Percentiles rank a stretch among this genome's conserved stretches.
Evolutionary conservation across 2,888 invertebrate species (phyloP).

Genomic region (Abrostola triplasia): DNA sequence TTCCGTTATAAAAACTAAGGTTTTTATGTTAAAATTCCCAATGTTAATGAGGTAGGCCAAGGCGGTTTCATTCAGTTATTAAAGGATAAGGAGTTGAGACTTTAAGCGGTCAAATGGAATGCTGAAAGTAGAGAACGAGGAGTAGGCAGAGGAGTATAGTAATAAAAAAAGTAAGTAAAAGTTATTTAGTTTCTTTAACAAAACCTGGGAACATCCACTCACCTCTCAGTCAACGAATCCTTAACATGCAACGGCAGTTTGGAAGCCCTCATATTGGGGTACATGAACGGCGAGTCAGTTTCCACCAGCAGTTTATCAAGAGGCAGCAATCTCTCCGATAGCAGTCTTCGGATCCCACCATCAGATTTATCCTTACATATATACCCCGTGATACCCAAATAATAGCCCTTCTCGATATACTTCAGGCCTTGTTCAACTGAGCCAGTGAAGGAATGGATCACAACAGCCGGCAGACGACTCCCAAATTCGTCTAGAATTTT

Average conservation of each 20-base stretch:
- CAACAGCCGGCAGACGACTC: slow-evolving; percentile 91
- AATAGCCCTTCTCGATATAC: slow-evolving; percentile 95
- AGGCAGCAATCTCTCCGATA: slow-evolving; percentile 94
- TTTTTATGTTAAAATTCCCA: too few relatives aligned
- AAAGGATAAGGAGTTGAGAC: too few relatives aligned
- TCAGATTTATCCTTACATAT: slow-evolving; percentile 97
- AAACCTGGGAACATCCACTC: too few relatives aligned
- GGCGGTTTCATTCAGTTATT: too few relatives aligned
- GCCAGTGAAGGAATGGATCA: slow-evolving; percentile 97
- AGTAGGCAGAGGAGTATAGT: too few relatives aligned
- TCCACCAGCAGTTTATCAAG: slow-evolving; percentile 95
- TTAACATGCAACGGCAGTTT: slow-evolving; percentile 96
- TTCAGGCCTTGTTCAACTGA: slow-evolving; percentile 93
- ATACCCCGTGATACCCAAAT: slow-evolving; percentile 93
- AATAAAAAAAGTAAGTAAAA: too few relatives aligned
- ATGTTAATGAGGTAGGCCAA: too few relatives aligned
- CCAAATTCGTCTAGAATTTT: slow-evolving; percentile 89
- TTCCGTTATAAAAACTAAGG: neutral
- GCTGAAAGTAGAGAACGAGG: too few relatives aligned
- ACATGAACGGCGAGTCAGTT: slow-evolving; percentile 98
- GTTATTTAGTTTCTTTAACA: too few relatives aligned
- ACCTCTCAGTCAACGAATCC: slow-evolving; percentile 95
- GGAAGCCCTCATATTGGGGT: slow-evolving; percentile 97
- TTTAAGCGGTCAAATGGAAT: too few relatives aligned
- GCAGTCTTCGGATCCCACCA: slow-evolving; percentile 94